Base-by-base conservation (phyloP, 2,113 vertebrate species). In the Holacanthus passer region DNA sequence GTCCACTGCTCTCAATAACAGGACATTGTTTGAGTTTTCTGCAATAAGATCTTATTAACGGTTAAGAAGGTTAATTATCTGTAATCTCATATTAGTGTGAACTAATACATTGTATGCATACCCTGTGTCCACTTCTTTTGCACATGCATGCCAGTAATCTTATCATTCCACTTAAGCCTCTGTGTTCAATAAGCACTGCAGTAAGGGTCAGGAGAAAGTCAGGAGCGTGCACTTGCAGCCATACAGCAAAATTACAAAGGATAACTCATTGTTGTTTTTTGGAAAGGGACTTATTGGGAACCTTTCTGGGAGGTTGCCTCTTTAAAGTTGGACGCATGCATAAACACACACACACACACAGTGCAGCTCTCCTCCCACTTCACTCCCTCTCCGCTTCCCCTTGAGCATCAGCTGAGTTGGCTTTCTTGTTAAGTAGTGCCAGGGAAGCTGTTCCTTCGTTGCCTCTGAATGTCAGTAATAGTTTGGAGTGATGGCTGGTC, bases 231-330 rank as follows among this genome's bases (percentile, higher is more conserved):
- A 16, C 52, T 27, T 69, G 73, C 24, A 32, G 72, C 48, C 1
- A 11, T 39, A 24, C 43, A 50, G 65, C n/a, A 39, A 77, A 50
- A 58, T 86, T 83, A 90, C 80, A 58, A 85, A 81, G 82, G 89
- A 89, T 91, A 89, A 91, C 1, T 50, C 56, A 6, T 63, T 92
- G 84, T 91, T 91, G 43, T 88, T 88, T 83, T 89, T 63, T 41
- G 62, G 48, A 71, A 78, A 64, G 64, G 67, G 76, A 72, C 22
- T 84, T 91, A 91, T 87, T 91, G 83, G 71, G 68, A 85, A 87
- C 31, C 86, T 82, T 76, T 80, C 85, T 71, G 59, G 83, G 91
- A 91, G 91, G 77, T 88, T 83, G 27, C 60, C 56, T 79, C 67
- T 77, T 80, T 59, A 60, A 39, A 73, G 58, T 39, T 48, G 32